Percentiles rank a stretch among this genome's conserved stretches.
phyloP scores from a whole-genome alignment of 1,140 invertebrate genomes.

The Leguminivora glycinivorella region DNA sequence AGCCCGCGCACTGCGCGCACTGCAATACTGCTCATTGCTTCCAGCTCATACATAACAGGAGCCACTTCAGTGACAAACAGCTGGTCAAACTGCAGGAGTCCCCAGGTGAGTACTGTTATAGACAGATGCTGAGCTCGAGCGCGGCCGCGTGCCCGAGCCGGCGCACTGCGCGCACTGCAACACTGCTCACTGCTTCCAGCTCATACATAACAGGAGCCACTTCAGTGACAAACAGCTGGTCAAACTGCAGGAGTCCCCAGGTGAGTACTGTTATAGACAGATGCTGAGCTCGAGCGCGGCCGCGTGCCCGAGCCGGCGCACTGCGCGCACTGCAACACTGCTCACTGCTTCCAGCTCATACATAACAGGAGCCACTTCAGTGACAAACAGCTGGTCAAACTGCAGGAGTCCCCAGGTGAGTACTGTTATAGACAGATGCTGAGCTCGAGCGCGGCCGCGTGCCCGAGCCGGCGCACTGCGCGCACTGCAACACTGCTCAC shows the following conservation, averaged over 20 bases:
- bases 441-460: too few species aligned
- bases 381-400: not conserved
- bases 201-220: not conserved
- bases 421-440: too few species aligned
- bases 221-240: not conserved
- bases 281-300: too few species aligned
- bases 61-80: not conserved
- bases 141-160: not conserved
- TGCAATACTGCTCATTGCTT: not conserved
- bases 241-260: not conserved
- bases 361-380: not conserved
- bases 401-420: not conserved
- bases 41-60: not conserved
- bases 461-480: too few species aligned
- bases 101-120: not conserved
- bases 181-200: not conserved
- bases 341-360: conserved; percentile 2
- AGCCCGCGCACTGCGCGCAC: not conserved
- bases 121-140: too few species aligned
- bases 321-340: not conserved
- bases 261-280: too few species aligned
- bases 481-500: not conserved
- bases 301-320: not conserved
- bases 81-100: conserved; percentile 1
- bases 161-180: conserved; percentile 1